Conservation (phyloP, 2,113 vertebrate species). For the Chaetops frenatus region DNA sequence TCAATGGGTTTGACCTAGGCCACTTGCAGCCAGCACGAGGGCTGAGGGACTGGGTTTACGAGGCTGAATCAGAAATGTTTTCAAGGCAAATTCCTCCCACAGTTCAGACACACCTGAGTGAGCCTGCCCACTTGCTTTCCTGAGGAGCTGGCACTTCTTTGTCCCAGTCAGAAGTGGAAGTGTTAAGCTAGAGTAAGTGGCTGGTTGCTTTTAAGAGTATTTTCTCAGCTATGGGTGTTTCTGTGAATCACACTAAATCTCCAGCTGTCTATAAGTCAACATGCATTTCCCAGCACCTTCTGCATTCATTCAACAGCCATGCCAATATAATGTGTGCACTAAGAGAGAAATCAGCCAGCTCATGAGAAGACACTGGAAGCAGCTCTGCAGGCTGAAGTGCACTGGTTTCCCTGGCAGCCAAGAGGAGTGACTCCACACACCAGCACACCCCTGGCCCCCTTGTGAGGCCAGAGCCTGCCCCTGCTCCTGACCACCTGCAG, state of each 20-base stretch:
- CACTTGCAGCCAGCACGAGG: fast-evolving
- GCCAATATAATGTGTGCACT: not conserved
- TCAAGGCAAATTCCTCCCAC: not conserved
- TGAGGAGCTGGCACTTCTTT: not conserved
- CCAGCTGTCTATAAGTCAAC: slow-evolving; percentile 1
- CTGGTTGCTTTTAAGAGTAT: not conserved
- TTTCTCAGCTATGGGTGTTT: slow-evolving; percentile 6
- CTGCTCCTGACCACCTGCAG: fast-evolving
- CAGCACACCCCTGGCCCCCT: fast-evolving
- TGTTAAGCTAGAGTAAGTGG: not conserved
- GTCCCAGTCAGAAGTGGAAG: not conserved
- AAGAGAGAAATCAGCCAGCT: not conserved
- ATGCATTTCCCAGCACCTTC: not conserved
- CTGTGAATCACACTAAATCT: not conserved
- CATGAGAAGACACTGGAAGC: not conserved
- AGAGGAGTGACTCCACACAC: not conserved
- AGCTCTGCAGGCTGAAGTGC: not conserved
- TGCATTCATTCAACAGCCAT: not conserved
- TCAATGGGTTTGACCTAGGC: not conserved
- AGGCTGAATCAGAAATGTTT: not conserved
- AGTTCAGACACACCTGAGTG: not conserved
- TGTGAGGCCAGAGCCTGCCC: not conserved
- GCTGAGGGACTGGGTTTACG: not conserved
- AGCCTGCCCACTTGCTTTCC: not conserved
- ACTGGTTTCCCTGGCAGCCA: not conserved